Evolutionary conservation across 2,888 invertebrate species (phyloP).

Genomic region (Arge pagana): DNA sequence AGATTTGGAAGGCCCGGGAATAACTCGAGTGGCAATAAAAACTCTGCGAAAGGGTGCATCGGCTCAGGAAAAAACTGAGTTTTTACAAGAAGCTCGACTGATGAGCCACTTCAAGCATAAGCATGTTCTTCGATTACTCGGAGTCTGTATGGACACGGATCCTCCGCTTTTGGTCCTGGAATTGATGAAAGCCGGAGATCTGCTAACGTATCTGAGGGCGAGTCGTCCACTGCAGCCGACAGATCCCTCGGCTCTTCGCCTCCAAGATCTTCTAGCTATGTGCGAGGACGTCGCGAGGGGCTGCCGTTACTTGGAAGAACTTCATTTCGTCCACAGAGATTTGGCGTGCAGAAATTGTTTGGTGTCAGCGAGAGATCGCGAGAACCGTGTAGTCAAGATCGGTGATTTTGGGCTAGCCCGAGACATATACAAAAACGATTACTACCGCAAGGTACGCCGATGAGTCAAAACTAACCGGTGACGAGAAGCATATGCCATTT

Average conservation of each 20-base stretch:
- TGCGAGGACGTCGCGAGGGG: conserved; percentile 95
- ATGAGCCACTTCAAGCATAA: conserved; percentile 98
- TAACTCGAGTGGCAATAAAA: conserved; percentile 89
- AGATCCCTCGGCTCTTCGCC: conserved; percentile 67
- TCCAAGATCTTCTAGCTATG: conserved; percentile 87
- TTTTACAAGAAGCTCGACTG: conserved; percentile 93
- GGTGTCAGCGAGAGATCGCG: conserved; percentile 74
- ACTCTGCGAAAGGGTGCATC: conserved; percentile 90
- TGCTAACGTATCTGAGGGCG: conserved; percentile 85
- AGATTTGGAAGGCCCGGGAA: conserved; percentile 65
- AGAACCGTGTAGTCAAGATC: conserved; percentile 85
- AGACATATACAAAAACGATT: conserved; percentile 96
- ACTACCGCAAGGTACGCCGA: conserved; percentile 90
- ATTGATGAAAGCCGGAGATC: conserved; percentile 96
- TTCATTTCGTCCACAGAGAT: conserved; percentile 97
- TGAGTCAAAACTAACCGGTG: not conserved
- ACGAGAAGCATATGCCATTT: no score
- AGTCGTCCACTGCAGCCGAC: conserved; percentile 74
- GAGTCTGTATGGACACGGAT: conserved; percentile 93
- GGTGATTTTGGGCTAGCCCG: conserved; percentile 97
- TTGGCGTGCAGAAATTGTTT: conserved; percentile 95
- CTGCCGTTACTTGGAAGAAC: conserved; percentile 93
- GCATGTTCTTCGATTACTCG: conserved; percentile 89
- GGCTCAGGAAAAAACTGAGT: conserved; percentile 88
- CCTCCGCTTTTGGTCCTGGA: conserved; percentile 95